Percentiles rank a stretch among this genome's conserved stretches.
phyloP scores from a whole-genome alignment of 2,113 vertebrate species.

The Tenebrosternarchus preto region DNA sequence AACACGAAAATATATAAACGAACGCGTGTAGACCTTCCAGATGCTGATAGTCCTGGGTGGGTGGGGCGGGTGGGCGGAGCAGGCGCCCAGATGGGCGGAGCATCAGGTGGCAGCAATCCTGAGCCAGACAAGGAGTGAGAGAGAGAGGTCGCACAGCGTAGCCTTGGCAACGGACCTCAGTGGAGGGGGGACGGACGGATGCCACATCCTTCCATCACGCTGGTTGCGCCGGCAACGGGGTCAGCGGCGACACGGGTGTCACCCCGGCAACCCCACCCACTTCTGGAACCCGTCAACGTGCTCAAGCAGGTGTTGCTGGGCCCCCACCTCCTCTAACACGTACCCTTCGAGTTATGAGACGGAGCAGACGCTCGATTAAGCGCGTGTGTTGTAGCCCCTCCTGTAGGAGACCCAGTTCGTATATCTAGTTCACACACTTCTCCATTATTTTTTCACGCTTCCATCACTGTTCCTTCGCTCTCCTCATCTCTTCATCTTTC shows the following conservation, averaged over 20 bases:
- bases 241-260: background rate
- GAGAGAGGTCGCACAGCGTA: background rate
- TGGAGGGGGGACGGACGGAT: too few species aligned
- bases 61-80: too few species aligned
- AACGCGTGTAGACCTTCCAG: too few species aligned
- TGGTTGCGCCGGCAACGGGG: background rate
- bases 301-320: too few species aligned
- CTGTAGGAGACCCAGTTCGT: too few species aligned
- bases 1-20: background rate
- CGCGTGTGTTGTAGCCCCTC: too few species aligned
- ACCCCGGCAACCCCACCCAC: background rate
- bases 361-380: too few species aligned
- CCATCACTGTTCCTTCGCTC: background rate
- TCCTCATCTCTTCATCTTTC: background rate
- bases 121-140: too few species aligned
- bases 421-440: too few species aligned
- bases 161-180: background rate
- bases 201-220: background rate
- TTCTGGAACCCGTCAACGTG: slow-evolving; percentile 1
- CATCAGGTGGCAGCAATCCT: background rate
- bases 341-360: background rate
- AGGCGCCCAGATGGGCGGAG: too few species aligned
- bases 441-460: background rate
- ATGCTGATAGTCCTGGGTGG: too few species aligned
- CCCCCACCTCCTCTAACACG: too few species aligned